A percentile compares a stretch with the other conserved stretches of the same genome.
These are phyloP conservation scores for Cecidostiba fungosa DNA, from an alignment of 2,888 invertebrate species.

Conservation along the genomic window DNA sequence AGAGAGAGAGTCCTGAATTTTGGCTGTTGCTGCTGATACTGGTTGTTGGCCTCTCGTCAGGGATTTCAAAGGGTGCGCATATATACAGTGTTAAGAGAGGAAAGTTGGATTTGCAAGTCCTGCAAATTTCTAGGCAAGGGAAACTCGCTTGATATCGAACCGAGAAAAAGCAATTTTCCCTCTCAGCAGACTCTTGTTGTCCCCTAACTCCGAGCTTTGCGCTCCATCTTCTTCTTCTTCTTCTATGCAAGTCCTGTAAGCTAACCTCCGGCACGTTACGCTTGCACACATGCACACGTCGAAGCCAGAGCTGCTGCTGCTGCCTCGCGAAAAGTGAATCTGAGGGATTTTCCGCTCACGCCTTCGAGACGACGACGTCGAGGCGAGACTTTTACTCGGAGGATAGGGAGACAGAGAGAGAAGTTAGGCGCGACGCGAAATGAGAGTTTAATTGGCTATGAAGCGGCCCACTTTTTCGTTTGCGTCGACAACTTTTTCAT, in stretches of 20 bases:
- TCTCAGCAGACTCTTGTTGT: not conserved
- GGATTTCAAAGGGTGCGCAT: not conserved
- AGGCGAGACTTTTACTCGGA: constrained; percentile 47
- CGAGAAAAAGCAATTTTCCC: constrained; percentile 16
- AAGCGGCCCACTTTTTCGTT: not conserved
- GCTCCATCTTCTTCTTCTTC: constrained; percentile 3
- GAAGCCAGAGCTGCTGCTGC: constrained; percentile 1
- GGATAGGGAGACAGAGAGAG: not conserved
- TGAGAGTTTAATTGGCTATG: constrained; percentile 18
- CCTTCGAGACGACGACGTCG: constrained; percentile 21
- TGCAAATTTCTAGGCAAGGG: not conserved
- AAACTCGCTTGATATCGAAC: not conserved
- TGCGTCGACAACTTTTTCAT: constrained; percentile 1
- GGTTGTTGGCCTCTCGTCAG: not conserved
- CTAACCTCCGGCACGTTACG: not conserved
- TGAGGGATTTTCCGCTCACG: constrained; percentile 58
- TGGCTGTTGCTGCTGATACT: not conserved
- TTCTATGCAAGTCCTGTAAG: constrained; percentile 33
- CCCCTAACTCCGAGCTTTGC: not conserved
- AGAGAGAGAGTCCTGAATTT: constrained; percentile 14
- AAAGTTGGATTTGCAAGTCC: constrained; percentile 9
- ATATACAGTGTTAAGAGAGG: not conserved
- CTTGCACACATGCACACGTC: not conserved
- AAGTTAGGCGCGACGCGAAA: not conserved
- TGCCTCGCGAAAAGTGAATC: constrained; percentile 57